Evolutionary conservation across 2,888 invertebrate genomes (phyloP).

Genomic region (Cephus pulcher): DNA sequence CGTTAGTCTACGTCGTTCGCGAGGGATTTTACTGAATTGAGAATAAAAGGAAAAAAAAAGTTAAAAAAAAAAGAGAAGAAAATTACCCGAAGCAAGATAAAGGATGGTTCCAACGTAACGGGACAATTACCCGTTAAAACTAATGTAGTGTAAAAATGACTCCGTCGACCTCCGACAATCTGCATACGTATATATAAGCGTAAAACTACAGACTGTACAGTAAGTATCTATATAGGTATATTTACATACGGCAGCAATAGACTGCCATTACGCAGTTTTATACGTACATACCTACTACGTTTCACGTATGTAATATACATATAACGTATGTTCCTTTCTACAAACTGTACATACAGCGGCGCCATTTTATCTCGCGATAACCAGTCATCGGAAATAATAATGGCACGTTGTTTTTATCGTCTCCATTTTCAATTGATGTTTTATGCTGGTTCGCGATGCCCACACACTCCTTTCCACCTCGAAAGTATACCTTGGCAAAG

Average conservation of each 20-base stretch:
- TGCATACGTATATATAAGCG: slow-evolving; percentile 4
- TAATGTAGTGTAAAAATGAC: slow-evolving; percentile 35
- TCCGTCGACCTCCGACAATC: slow-evolving; percentile 11
- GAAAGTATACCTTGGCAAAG: background rate
- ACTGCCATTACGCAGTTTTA: background rate
- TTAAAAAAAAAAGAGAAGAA: background rate
- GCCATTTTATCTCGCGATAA: background rate
- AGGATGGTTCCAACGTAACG: background rate
- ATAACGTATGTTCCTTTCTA: background rate
- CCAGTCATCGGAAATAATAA: background rate
- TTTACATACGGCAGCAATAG: background rate
- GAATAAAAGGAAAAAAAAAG: background rate
- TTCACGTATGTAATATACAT: background rate
- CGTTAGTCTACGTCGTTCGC: background rate
- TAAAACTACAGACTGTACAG: background rate
- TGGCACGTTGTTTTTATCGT: too few relatives aligned
- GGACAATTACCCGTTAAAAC: slow-evolving; percentile 21
- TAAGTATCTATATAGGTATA: background rate
- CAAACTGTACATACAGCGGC: background rate
- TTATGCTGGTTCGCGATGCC: background rate
- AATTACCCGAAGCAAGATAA: background rate
- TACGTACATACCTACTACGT: background rate
- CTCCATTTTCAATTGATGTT: background rate
- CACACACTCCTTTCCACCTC: background rate
- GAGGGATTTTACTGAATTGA: background rate